Percentiles rank a stretch among this genome's conserved stretches.
These are phyloP conservation scores for Phaetusa simplex DNA, from an alignment of 2,113 vertebrate genomes.

Conservation along the genomic window DNA sequence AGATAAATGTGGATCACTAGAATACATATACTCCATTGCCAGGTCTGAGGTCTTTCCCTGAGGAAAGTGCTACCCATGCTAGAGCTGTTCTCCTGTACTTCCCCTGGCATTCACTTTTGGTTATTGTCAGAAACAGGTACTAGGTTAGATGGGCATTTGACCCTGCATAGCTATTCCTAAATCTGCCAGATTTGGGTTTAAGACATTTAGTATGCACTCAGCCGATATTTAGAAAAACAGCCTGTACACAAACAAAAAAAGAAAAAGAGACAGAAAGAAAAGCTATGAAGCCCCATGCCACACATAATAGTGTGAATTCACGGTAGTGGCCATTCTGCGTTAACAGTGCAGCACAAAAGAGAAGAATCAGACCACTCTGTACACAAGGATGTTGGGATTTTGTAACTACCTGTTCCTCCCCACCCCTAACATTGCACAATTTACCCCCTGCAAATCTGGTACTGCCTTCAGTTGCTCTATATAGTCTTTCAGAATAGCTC, in stretches of 20 bases:
- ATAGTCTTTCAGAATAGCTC: not conserved
- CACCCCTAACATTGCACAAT: too few species aligned
- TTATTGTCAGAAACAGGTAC: not conserved
- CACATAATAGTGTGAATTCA: not conserved
- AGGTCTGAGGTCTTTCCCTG: not conserved
- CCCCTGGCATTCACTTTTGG: not conserved
- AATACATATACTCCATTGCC: not conserved
- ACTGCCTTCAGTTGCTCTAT: not conserved
- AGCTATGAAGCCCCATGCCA: not conserved
- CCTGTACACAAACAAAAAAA: not conserved
- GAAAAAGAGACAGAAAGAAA: not conserved
- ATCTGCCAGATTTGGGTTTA: not conserved
- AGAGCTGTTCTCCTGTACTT: not conserved
- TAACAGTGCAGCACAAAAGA: not conserved
- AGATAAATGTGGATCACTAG: not conserved
- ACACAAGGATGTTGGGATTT: not conserved
- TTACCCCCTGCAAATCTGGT: not conserved
- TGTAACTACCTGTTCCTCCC: not conserved
- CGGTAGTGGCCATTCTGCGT: not conserved
- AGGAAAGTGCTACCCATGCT: not conserved
- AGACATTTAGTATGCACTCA: not conserved
- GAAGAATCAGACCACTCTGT: not conserved
- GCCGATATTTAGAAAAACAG: not conserved
- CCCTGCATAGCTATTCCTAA: not conserved
- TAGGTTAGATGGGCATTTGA: not conserved